Conservation (phyloP, 2,113 vertebrate genomes). For the Sebastes schlegelii region DNA sequence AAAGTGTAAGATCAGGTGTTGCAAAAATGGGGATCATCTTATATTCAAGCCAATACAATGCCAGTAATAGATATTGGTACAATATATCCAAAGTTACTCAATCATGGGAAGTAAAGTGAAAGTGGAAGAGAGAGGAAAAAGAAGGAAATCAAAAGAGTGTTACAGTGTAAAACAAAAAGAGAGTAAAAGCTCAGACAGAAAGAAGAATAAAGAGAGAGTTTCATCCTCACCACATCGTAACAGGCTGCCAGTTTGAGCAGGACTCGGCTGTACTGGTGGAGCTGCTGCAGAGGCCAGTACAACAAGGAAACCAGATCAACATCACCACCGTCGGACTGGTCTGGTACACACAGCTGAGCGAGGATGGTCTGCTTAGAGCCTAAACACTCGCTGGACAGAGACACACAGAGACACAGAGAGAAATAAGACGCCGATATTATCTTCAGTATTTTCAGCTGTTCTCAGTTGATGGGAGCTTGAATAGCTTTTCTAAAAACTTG, state of each 20-base stretch:
- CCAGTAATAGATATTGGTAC: neutral
- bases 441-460: neutral
- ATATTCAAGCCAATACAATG: neutral
- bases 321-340: conserved; percentile 79
- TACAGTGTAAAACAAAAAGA: neutral
- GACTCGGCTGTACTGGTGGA: conserved; percentile 90
- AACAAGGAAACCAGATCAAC: conserved; percentile 87
- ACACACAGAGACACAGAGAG: conserved; percentile 7
- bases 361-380: conserved; percentile 87
- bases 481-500: neutral
- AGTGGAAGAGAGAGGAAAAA: conserved; percentile 1
- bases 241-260: conserved; percentile 94
- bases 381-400: conserved; percentile 86
- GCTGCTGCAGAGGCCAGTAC: conserved; percentile 91
- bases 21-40: neutral
- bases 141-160: neutral
- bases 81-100: neutral
- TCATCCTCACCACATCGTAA: conserved; percentile 92
- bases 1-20: no score
- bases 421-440: neutral
- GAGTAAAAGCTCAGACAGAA: neutral
- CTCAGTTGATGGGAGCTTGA: neutral
- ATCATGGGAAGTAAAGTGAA: neutral
- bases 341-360: conserved; percentile 86
- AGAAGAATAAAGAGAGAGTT: neutral